Base-by-base conservation (phyloP, 2,797 vertebrate genomes). In the Sparidentex hasta region DNA sequence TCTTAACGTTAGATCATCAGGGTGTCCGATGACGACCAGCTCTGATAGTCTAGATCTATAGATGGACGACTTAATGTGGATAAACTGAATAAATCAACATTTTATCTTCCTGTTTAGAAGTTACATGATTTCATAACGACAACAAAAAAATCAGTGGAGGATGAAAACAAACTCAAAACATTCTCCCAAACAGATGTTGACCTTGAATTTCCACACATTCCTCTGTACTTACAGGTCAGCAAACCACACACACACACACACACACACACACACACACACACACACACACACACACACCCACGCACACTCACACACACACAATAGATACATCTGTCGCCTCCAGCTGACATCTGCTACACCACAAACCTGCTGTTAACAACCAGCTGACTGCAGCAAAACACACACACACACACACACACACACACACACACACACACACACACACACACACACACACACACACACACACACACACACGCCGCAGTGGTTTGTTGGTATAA, bases 291-390 rank as follows among this genome's bases (percentile, higher is more conserved):
- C 33, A 33, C 43, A 44, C n/a, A 63, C 43, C 25, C 41, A 46
- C 23, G 25, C 62, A 65, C 62, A 48, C 62, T 29, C 44, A 65
- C 44, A 48, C 68, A 67, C 33, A 65, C 33, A 86, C 67, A 81
- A 78, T 57, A 57, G 52, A 67, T 59, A 59, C 82, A 86, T 89
- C 86, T 89, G 87, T 65, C 12, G 23, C 71, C 80, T 80, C 68
- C 78, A 79, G 76, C 84, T 79, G 88, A 88, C 88, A 86, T 81
- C 86, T 86, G 88, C 77, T 81, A 2, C 63, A 21, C 65, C 1
- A 3, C 48, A 69, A 74, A 69, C 81, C 76, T 78, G 80, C 77
- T 87, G 80, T 81, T 80, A 72, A 52, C 59, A 67, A 33, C 33
- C 64, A 72, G 74, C 69, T 78, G 76, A 71, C 21, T 9, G 64